Base-by-base conservation (phyloP, 2,888 invertebrate genomes). In the Eudemis profundana region DNA sequence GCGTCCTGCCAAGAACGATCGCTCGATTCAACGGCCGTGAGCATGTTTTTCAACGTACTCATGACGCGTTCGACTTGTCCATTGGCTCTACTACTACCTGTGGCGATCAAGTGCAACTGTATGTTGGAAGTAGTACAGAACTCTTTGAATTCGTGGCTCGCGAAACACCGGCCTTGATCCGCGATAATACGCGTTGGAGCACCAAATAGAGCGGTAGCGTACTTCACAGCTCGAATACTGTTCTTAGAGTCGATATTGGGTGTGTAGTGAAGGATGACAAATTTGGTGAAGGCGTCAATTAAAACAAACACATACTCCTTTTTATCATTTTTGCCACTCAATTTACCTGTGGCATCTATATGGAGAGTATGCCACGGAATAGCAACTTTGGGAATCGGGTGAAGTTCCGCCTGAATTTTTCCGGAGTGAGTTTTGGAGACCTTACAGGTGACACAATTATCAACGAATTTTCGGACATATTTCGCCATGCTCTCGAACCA, bases 381-480 rank as follows among this genome's bases (percentile, higher is more conserved):
- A 3, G 54, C 10, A 0, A 62, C 27, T 66, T 80, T 84, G 0
- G 78, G 78, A 3, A 80, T 81, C 0, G 81, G 74, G 49, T 83
- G 80, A 0, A 82, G 19, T 47, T 72, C 68, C 12, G 68, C 72
- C 53, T 77, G 78, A 8, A 67, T 17, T 47, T 69, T 72, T 3
- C 82, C 82, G 0, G 76, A 73, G 8, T 23, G 33, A 7, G 74
- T 69, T 62, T 82, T 83, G 0, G 79, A 70, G 2, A 76, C 27
- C 68, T 70, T 74, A 61, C 81, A 82, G 0, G 76, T 79, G 4
- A 81, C 62, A 59, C 81, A 82, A 19, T 71, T 74, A 0, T 79
- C 77, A 0, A 78, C 73, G 56, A 81, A 83, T 59, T 77, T 78
- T 40, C 74, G 59, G 0, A 82, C 78, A 38, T 69, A 77, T 27